Base-by-base conservation (phyloP, 2,888 invertebrate genomes). In the Heliconius hortense region DNA sequence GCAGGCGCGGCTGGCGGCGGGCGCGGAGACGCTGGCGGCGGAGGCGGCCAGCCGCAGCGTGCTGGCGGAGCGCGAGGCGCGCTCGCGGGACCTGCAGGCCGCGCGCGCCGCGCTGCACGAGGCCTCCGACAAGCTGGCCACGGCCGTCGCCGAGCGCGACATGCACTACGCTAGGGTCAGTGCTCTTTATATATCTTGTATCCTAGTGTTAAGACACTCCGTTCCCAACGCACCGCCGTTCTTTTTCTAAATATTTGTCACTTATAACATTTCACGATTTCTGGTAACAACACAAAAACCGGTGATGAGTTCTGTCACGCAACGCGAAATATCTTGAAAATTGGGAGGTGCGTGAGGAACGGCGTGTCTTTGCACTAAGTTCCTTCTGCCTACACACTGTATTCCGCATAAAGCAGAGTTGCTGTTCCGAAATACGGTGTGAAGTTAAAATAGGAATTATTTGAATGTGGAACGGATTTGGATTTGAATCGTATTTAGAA, bases 1-100 rank as follows among this genome's bases (percentile, higher is more conserved):
- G 76, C 96, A 97, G 81, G 98, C 98, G 84, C 96, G 98, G 78
- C 95, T 96, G 78, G 95, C 96, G 39, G 94, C 98, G 76, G 96
- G 97, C 84, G 95, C 96, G n/a, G 99, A 99, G 85, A 94, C 97
- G 74, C 96, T 90, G n/a, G 86, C 92, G 62, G 92, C 92, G 18
- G 94, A 94, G 83, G 89, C 92, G 74, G 87, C 89, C 39, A 90
- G 90, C 67, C 89, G 93, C 76, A 85, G 88, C 28, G 91, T 94
- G n/a, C 85, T 85, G 66, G 89, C 87, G 31, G 93, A 93, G 82
- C 95, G 97, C 31, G 93, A 93, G 82, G 88, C 90, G 75, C 86
- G 93, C 78, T 84, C 88, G 2, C 86, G 94, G 11, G 93, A 93
- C 81, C 82, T 93, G 82, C 88, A 87, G 79, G 88, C 90, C 69